Evolutionary conservation across 2,888 invertebrate genomes (phyloP).

Genomic region (Athalia cordata): DNA sequence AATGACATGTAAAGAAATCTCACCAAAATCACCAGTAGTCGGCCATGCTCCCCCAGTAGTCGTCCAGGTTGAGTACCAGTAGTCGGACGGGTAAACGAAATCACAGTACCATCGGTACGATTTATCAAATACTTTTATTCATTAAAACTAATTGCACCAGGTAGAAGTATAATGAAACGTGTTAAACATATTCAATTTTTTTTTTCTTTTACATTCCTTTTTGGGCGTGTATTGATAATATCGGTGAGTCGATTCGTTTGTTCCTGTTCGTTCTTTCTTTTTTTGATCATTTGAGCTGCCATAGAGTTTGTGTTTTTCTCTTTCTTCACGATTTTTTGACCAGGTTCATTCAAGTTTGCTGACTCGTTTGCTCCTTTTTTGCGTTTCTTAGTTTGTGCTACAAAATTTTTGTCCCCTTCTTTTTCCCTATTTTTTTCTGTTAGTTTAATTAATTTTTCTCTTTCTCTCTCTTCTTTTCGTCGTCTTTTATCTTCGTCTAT

Average conservation of each 20-base stretch:
- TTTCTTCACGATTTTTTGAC: not conserved
- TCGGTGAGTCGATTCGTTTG: not conserved
- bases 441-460: not conserved
- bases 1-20: not conserved
- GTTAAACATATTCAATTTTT: not conserved
- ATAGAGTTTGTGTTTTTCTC: not conserved
- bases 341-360: not conserved
- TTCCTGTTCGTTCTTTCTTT: too few relatives aligned
- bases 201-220: not conserved
- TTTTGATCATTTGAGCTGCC: too few relatives aligned
- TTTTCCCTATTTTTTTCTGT: not conserved
- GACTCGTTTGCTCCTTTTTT: not conserved
- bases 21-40: conserved; percentile 3
- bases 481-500: not conserved
- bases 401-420: not conserved
- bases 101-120: not conserved
- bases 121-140: too few relatives aligned
- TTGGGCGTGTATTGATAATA: conserved; percentile 1
- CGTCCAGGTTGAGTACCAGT: conserved; percentile 12
- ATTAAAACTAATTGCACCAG: not conserved
- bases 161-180: not conserved
- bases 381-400: conserved; percentile 1
- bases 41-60: conserved; percentile 15
- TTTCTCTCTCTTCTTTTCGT: not conserved
- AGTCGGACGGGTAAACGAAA: conserved; percentile 10